Evolutionary conservation across 2,888 invertebrate species (phyloP).

Genomic region (Crocallis elinguaria): DNA sequence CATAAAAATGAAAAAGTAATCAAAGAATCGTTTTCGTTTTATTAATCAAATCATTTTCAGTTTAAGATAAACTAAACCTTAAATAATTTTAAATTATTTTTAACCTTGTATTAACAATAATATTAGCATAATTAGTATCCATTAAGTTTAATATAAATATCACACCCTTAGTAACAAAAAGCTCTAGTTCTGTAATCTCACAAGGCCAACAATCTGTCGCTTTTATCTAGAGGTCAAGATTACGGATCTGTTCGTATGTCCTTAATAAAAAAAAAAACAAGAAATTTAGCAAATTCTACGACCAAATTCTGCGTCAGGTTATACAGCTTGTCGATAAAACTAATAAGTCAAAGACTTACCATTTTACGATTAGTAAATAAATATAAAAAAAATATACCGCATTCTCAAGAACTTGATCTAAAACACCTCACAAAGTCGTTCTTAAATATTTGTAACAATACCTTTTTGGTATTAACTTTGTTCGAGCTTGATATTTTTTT

Average conservation of each 20-base stretch:
- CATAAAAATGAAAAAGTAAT: too few relatives aligned
- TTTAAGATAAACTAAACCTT: too few relatives aligned
- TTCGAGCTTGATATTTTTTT: too few relatives aligned
- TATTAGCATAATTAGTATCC: too few relatives aligned
- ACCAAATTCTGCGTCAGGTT: background rate
- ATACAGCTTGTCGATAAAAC: slow-evolving; percentile 11
- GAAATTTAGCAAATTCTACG: background rate
- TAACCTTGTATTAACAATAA: background rate
- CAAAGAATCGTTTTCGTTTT: too few relatives aligned
- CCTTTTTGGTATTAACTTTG: background rate
- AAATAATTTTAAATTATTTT: background rate
- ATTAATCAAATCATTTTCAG: too few relatives aligned
- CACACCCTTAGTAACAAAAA: background rate
- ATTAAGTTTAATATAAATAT: background rate
- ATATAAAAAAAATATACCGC: slow-evolving; percentile 15
- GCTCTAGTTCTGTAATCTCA: too few relatives aligned
- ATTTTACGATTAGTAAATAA: slow-evolving; percentile 25
- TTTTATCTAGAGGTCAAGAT: slow-evolving; percentile 13
- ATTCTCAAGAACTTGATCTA: slow-evolving; percentile 22
- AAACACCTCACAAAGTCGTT: slow-evolving; percentile 6
- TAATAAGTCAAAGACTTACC: slow-evolving; percentile 19
- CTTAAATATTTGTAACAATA: slow-evolving; percentile 2
- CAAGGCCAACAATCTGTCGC: background rate
- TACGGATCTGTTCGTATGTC: slow-evolving; percentile 13
- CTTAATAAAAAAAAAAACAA: slow-evolving; percentile 6